Evolutionary conservation across 2,888 invertebrate genomes (phyloP).

Genomic region (Trachelus troglodyta): DNA sequence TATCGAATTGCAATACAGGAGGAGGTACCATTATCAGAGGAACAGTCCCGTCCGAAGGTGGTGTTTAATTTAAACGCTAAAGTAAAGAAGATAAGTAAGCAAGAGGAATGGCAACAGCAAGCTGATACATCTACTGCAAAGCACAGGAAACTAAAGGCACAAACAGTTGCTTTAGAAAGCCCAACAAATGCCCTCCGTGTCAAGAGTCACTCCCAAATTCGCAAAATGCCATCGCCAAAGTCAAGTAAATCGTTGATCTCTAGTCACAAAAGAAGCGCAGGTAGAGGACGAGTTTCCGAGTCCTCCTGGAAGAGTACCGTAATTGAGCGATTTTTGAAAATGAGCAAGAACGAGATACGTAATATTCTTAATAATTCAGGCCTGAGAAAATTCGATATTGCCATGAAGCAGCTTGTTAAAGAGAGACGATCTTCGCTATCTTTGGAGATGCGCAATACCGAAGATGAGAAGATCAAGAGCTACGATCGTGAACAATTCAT

Average conservation of each 20-base stretch:
- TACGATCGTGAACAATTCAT: constrained; percentile 60
- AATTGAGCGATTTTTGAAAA: constrained; percentile 58
- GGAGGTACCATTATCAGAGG: constrained; percentile 17
- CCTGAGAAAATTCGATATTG: constrained; percentile 59
- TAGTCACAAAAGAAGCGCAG: neutral
- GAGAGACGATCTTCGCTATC: constrained; percentile 53
- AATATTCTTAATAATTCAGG: constrained; percentile 63
- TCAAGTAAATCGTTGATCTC: neutral
- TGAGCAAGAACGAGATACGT: constrained; percentile 62
- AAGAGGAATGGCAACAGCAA: constrained; percentile 43
- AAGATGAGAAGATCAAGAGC: constrained; percentile 57
- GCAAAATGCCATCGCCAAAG: neutral
- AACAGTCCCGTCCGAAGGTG: constrained; percentile 46
- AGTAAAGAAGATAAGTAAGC: constrained; percentile 36
- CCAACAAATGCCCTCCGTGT: neutral
- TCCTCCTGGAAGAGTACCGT: constrained; percentile 57
- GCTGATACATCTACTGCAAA: constrained; percentile 19
- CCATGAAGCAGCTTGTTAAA: constrained; percentile 61
- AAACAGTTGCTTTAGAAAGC: neutral
- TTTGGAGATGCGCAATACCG: constrained; percentile 51
- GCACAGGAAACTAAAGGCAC: neutral
- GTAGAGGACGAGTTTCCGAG: constrained; percentile 23
- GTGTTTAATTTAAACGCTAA: constrained; percentile 51
- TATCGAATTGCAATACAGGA: neutral
- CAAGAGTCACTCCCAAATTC: neutral